Evolutionary conservation across 2,113 vertebrate genomes (phyloP), one percentile per base, ranked within the genome.

Genomic region (Uria aalge): DNA sequence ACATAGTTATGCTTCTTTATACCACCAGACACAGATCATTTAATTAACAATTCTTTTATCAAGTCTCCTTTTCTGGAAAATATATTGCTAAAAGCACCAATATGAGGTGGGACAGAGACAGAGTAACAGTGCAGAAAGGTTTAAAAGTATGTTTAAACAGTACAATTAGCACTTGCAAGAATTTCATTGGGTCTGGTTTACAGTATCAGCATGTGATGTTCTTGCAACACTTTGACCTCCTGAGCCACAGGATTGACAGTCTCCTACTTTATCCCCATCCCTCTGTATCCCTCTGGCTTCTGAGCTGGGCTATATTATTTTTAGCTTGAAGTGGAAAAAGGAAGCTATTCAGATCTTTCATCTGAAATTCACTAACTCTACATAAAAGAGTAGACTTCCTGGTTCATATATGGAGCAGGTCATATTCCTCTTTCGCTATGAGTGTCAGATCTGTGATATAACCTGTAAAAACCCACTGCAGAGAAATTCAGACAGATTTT

Each of bases 391-490:
- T 57, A 90, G 66, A 94, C 94, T 97, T 97, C 89, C 89, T 92
- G 74, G 87, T 95, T 96, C 74, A 83, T 90, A 38, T 71, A 62
- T 83, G 84, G 91, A 95, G 77, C 81, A 88, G 91, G 81, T 95
- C 92, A 94, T 94, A 97, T 97, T 97, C 96, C 97, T 97, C 96
- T 97, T 97, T 97, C 93, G 0, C 81, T 96, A 79, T 97, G 94
- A 97, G 86, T 96, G 45, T 91, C 59, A 77, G 60, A 76, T 82
- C 80, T 91, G 74, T 85, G 94, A 85, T 79, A 73, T 8, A 93
- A 66, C 71, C 77, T 90, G 80, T 63, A 76, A 20, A 96, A 95
- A 95, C 91, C 92, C 67, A 85, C 57, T 92, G 84, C 74, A 96
- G 89, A 96, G 96, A 96, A 97, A 93, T 90, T 75, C 84, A 82